Evolutionary conservation across 2,888 invertebrate genomes (phyloP).

Genomic region (Taphrorychus bicolor): DNA sequence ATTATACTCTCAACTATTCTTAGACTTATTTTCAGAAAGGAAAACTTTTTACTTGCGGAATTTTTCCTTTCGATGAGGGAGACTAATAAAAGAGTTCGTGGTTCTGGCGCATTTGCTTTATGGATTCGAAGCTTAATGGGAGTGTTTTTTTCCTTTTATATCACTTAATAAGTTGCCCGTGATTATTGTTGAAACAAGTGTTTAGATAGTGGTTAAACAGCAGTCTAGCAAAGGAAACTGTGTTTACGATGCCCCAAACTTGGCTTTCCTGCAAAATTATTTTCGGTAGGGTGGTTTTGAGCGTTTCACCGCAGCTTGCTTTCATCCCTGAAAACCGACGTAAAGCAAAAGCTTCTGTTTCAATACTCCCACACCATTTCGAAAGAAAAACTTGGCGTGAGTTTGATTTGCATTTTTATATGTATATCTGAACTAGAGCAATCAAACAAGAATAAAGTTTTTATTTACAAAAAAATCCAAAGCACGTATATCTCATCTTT

Average conservation of each 20-base stretch:
- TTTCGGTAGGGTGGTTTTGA: neutral
- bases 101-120: neutral
- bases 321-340: neutral
- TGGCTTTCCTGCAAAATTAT: neutral
- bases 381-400: too few relatives aligned
- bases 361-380: neutral
- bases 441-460: too few relatives aligned
- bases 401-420: too few relatives aligned
- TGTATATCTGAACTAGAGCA: too few relatives aligned
- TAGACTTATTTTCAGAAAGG: neutral
- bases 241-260: neutral
- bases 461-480: too few relatives aligned
- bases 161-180: neutral
- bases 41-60: neutral
- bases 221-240: neutral
- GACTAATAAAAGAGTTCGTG: neutral
- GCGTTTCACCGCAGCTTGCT: constrained; percentile 2
- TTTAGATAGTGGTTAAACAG: neutral
- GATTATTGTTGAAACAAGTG: too few relatives aligned
- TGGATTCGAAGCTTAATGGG: neutral
- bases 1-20: neutral
- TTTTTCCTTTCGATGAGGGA: neutral
- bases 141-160: neutral
- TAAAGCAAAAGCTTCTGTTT: constrained; percentile 2
- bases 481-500: too few relatives aligned